phyloP scores from a whole-genome alignment of 2,113 vertebrate genomes.

The Petrocephalus microphthalmus region DNA sequence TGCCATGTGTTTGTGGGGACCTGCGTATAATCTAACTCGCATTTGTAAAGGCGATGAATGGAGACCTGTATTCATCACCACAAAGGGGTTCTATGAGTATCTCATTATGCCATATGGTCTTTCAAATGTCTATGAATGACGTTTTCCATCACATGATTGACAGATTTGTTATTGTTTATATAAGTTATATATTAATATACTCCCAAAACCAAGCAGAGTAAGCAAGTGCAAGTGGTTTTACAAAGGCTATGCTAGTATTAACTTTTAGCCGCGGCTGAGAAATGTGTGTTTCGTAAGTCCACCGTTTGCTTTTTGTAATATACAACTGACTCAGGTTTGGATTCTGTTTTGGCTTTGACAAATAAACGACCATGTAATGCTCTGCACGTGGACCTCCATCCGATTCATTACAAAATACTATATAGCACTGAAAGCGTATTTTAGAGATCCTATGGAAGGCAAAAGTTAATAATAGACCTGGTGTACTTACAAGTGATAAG shows the following conservation, averaged over 20 bases:
- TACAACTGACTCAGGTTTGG: background rate
- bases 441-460: background rate
- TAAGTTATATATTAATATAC: too few species aligned
- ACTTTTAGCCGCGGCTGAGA: background rate
- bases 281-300: background rate
- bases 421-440: background rate
- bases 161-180: too few species aligned
- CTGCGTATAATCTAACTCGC: background rate
- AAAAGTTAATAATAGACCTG: background rate
- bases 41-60: background rate
- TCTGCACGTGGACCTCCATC: background rate
- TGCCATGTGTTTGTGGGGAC: background rate
- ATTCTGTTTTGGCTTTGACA: background rate
- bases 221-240: too few species aligned
- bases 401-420: background rate
- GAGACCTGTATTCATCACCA: background rate
- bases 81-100: background rate
- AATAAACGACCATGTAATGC: background rate
- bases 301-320: background rate
- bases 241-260: background rate
- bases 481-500: background rate
- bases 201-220: background rate
- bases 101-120: background rate
- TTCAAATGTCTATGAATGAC: background rate
- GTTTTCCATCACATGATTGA: too few species aligned